Conservation (phyloP, 2,888 invertebrate genomes). For the Ditula angustiorana region DNA sequence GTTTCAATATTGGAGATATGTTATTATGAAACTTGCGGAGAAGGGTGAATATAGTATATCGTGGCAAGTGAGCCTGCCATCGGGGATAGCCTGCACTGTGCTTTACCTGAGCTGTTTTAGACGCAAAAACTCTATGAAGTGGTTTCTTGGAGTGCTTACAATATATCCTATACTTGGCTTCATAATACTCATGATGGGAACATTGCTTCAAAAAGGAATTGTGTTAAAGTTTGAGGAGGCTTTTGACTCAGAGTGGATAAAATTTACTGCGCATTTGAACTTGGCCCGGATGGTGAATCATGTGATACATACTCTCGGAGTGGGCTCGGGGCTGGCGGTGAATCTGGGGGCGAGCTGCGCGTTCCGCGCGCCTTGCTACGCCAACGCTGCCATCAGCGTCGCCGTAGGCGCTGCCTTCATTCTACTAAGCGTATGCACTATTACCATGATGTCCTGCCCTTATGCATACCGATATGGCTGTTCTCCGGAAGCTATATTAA, state of each 20-base stretch:
- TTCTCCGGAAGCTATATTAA: constrained; percentile 48
- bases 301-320: constrained; percentile 56
- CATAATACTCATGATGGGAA: constrained; percentile 60
- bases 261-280: constrained; percentile 52
- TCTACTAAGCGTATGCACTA: constrained; percentile 54
- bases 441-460: constrained; percentile 69
- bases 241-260: constrained; percentile 60
- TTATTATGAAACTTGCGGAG: constrained; percentile 47
- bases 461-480: constrained; percentile 59
- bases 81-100: constrained; percentile 54
- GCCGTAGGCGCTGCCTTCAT: constrained; percentile 51
- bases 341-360: constrained; percentile 60
- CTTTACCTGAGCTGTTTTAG: constrained; percentile 64
- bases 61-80: constrained; percentile 69
- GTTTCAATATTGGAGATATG: constrained; percentile 68
- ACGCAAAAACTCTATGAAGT: constrained; percentile 55
- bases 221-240: constrained; percentile 60
- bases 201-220: constrained; percentile 73
- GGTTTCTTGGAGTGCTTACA: constrained; percentile 51
- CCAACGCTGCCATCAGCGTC: constrained; percentile 62
- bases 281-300: constrained; percentile 54
- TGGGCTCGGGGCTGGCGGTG: constrained; percentile 66
- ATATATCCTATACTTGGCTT: constrained; percentile 59
- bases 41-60: constrained; percentile 51
- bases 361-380: constrained; percentile 70